phyloP scores from a whole-genome alignment of 2,888 invertebrate genomes.

The Drosophila kuntzei region DNA sequence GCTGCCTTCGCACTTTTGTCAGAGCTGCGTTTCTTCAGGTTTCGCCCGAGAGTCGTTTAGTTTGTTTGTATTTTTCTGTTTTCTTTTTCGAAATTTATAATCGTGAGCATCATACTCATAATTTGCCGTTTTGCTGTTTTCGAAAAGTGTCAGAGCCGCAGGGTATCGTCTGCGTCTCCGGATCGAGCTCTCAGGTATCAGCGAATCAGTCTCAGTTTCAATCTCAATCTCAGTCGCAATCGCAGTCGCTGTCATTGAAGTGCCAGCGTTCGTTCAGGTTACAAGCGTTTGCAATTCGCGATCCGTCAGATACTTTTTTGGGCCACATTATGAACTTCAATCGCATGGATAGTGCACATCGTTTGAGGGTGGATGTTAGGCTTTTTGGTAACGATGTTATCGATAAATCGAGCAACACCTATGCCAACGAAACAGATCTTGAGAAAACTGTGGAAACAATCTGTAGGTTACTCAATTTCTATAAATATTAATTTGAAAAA shows the following conservation, averaged over 20 bases:
- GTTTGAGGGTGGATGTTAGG: conserved; percentile 60
- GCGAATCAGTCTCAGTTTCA: conserved; percentile 13
- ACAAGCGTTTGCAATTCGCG: conserved; percentile 38
- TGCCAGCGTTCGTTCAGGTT: conserved; percentile 45
- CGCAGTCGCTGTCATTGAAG: conserved; percentile 49
- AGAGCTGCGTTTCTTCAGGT: conserved; percentile 30
- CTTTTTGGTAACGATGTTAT: conserved; percentile 59
- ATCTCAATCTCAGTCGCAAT: conserved; percentile 23
- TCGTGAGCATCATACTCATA: conserved; percentile 36
- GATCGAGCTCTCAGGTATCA: conserved; percentile 12
- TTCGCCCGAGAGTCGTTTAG: conserved; percentile 6
- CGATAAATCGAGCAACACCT: conserved; percentile 15
- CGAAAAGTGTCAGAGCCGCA: conserved; percentile 24
- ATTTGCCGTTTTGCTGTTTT: conserved; percentile 32
- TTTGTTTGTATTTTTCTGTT: neutral
- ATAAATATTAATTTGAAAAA: neutral
- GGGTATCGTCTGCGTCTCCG: conserved; percentile 7
- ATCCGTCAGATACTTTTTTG: conserved; percentile 9
- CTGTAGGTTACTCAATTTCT: conserved; percentile 36
- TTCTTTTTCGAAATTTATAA: conserved; percentile 44
- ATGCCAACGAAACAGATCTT: neutral
- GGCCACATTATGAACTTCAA: conserved; percentile 71
- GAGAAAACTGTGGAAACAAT: neutral
- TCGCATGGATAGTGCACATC: conserved; percentile 71
- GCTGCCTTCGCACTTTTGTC: conserved; percentile 37